Percentiles rank a stretch among this genome's conserved stretches.
These are phyloP conservation scores for Macrotrachela quadricornifera DNA, from an alignment of 1,140 invertebrate species.

Conservation along the genomic window DNA sequence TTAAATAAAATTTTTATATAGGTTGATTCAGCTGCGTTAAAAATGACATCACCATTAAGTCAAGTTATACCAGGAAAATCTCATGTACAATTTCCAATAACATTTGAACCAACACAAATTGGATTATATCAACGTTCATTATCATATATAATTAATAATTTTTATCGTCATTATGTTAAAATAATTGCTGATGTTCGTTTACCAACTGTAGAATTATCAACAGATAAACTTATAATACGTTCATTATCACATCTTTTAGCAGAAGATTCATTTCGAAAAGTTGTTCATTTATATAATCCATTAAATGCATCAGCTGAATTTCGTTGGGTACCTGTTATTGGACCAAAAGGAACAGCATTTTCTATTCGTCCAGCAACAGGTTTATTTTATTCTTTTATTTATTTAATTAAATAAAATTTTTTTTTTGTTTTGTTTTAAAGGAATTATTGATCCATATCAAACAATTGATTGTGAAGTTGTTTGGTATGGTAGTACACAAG, in stretches of 20 bases:
- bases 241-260: constrained; percentile 19
- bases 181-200: constrained; percentile 24
- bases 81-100: constrained; percentile 25
- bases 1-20: too few relatives aligned
- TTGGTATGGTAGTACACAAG: constrained; percentile 27
- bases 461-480: constrained; percentile 31
- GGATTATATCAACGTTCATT: constrained; percentile 28
- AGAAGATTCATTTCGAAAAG: constrained; percentile 22
- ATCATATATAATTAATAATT: constrained; percentile 25
- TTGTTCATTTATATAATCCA: constrained; percentile 23
- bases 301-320: constrained; percentile 27
- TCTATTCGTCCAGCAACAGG: constrained; percentile 26
- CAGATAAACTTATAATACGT: constrained; percentile 15
- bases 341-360: constrained; percentile 27
- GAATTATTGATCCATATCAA: constrained; percentile 21
- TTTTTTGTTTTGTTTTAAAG: constrained; percentile 10
- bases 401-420: not conserved
- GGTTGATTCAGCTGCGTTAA: constrained; percentile 24
- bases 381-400: constrained; percentile 4
- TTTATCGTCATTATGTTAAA: constrained; percentile 25
- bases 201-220: constrained; percentile 21
- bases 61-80: constrained; percentile 27
- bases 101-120: constrained; percentile 27
- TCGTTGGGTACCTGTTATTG: constrained; percentile 24
- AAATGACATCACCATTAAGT: constrained; percentile 27